Conservation (phyloP, 2,113 vertebrate species). For the Callipepla squamata region DNA sequence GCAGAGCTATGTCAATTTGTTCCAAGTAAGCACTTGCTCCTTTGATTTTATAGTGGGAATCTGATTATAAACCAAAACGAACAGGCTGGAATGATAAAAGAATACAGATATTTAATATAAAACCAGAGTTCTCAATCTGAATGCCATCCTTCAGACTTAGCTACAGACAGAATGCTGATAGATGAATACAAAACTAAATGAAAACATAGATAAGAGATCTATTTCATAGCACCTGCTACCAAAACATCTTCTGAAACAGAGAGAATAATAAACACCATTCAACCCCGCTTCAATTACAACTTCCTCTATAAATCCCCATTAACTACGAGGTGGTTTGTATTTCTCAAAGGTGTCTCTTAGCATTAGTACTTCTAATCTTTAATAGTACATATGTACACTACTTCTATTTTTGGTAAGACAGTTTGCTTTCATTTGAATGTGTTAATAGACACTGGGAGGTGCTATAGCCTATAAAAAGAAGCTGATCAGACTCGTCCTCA, state of each 20-base stretch:
- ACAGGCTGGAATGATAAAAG: background rate
- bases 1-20: background rate
- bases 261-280: background rate
- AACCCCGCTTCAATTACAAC: background rate
- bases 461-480: conserved; percentile 50
- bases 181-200: background rate
- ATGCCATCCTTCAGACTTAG: background rate
- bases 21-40: background rate
- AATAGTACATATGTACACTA: background rate
- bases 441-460: conserved; percentile 54
- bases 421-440: background rate
- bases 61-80: background rate
- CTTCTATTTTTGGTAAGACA: background rate
- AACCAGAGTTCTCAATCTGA: background rate
- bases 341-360: background rate
- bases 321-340: background rate
- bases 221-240: background rate
- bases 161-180: background rate
- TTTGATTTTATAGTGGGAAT: background rate
- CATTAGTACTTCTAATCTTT: background rate
- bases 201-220: background rate
- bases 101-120: background rate
- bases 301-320: background rate
- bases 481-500: background rate
- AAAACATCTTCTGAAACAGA: background rate